Percentiles rank a stretch among this genome's conserved stretches.
Evolutionary conservation across 2,113 vertebrate species (phyloP).

Genomic region (Bufo gargarizans): DNA sequence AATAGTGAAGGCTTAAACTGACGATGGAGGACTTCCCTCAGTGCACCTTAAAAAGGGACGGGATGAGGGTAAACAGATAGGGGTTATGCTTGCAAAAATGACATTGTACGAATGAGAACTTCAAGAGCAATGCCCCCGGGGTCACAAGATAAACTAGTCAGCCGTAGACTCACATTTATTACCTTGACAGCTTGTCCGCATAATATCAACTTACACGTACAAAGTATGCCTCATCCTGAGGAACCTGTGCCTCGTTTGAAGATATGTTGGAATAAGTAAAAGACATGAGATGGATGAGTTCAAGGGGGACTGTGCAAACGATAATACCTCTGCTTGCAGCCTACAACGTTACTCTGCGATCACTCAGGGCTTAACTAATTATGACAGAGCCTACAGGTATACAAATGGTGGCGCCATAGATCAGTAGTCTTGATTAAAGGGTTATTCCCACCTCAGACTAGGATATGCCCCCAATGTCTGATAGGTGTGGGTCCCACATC

Average conservation of each 20-base stretch:
- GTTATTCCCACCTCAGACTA: too few species aligned
- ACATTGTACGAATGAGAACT: conserved; percentile 25
- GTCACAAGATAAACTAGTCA: conserved; percentile 48
- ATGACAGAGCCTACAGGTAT: too few species aligned
- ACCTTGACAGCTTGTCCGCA: conserved; percentile 37
- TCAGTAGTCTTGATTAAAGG: too few species aligned
- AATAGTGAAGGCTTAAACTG: neutral
- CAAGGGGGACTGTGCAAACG: too few species aligned
- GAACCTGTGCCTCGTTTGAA: neutral
- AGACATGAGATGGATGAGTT: neutral
- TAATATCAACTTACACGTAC: conserved; percentile 47
- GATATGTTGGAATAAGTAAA: neutral
- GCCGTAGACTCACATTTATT: conserved; percentile 47
- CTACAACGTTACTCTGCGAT: too few species aligned
- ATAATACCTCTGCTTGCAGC: neutral
- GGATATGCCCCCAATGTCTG: too few species aligned
- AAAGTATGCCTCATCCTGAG: conserved; percentile 9
- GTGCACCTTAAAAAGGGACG: neutral
- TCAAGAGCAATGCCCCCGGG: conserved; percentile 45
- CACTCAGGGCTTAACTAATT: too few species aligned
- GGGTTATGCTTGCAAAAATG: conserved; percentile 50
- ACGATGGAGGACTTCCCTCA: neutral
- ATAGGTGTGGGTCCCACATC: too few species aligned
- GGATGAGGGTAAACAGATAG: conserved; percentile 41
- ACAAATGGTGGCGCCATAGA: too few species aligned